Conservation (phyloP, 2,888 invertebrate species). For the Dione juno region DNA sequence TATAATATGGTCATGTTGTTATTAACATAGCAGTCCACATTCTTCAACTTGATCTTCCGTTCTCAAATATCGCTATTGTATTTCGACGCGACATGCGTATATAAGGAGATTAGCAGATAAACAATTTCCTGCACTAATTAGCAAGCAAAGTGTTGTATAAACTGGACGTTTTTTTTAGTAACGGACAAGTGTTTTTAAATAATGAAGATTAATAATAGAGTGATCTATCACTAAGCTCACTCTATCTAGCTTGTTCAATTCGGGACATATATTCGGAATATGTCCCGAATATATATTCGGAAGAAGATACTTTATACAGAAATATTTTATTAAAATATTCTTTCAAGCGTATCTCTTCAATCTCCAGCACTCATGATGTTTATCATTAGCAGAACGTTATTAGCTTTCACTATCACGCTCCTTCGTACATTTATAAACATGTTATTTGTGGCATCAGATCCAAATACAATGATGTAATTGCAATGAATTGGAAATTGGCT, state of each 20-base stretch:
- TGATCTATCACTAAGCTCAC: too few relatives aligned
- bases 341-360: conserved; percentile 6
- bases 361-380: conserved; percentile 15
- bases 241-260: too few relatives aligned
- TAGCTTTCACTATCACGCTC: conserved; percentile 24
- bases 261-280: too few relatives aligned
- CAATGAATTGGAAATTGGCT: conserved; percentile 4
- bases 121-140: background rate
- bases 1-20: background rate
- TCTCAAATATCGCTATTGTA: background rate
- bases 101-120: background rate
- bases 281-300: too few relatives aligned
- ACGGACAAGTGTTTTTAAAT: too few relatives aligned
- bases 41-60: conserved; percentile 7
- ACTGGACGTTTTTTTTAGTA: too few relatives aligned
- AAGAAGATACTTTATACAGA: too few relatives aligned
- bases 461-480: conserved; percentile 6
- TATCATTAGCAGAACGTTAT: conserved; percentile 25
- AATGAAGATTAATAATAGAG: too few relatives aligned
- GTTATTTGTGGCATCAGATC: conserved; percentile 17
- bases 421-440: conserved; percentile 11
- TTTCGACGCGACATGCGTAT: background rate
- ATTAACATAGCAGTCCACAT: background rate
- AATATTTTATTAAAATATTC: background rate
- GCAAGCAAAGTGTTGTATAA: too few relatives aligned